Evolutionary conservation across 2,888 invertebrate species (phyloP), one percentile per base, ranked within the genome.

Genomic region (Prostheceraeus crozeri): DNA sequence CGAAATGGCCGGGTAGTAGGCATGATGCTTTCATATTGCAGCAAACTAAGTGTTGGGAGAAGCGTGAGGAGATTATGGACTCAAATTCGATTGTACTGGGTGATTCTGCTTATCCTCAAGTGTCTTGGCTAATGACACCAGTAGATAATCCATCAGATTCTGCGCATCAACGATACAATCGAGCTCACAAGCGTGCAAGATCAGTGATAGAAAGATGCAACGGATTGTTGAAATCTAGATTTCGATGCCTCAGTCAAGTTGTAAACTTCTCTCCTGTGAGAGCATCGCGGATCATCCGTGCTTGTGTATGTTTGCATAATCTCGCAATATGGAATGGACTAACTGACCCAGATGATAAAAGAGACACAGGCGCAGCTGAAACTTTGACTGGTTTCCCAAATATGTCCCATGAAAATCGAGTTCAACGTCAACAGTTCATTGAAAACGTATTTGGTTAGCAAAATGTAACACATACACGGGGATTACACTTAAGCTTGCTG

Each of bases 61-160:
- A 23, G 14, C n/a, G 21, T 40, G 40, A 40, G 21, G 14, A 14
- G 6, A 19, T 40, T 40, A n/a, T n/a, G n/a, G n/a, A n/a, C n/a
- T 6, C 6, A 40, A 40, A 40, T 40, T 14, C 14, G 40, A 19
- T 14, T 14, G 14, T 40, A 40, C 21, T 40, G 40, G 40, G 14
- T 40, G 40, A 40, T 40, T 40, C 40, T 19, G 40, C 40, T 10
- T 40, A 40, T 40, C 40, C 40, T 10, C 40, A 40, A 40, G 14
- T 40, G 21, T 19, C n/a, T 19, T 40, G 40, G 40, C 14, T 40
- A 23, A 40, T 40, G 14, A 40, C 40, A 40, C 4, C 40, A 40
- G 14, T 40, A 19, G 40, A 40, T 23, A 40, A 40, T 40, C 40
- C 40, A 4, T 19, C 21, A 14, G 40, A n/a, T 40, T 23, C 40